Base-by-base conservation (phyloP, 2,797 vertebrate species). In the Amphiprion clarkii region DNA sequence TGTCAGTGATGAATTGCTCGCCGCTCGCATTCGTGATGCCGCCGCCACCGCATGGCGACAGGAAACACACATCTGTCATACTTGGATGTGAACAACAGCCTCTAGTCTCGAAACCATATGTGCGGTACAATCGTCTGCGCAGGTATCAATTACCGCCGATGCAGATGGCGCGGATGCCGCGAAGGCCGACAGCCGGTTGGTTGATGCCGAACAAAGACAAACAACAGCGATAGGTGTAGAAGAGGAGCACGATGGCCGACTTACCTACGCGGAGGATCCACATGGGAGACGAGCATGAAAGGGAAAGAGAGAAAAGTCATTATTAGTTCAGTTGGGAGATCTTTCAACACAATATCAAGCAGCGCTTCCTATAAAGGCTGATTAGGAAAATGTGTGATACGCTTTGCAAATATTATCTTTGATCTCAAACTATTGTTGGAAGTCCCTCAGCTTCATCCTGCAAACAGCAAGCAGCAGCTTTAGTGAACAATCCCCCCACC, bases 261-360 rank as follows among this genome's bases (percentile, higher is more conserved):
- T 93, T 83, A 94, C 93, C 93, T 93, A 39, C 58, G 82, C 5
- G 9, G 87, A 40, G 42, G 71, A 83, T 84, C 76, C 86, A 80
- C 74, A 61, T 1, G 51, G 44, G 62, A 16, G 57, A n/a, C 23
- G 29, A 36, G 67, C 87, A 83, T 89, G 88, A 77, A 84, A 86
- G 6, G 83, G 21, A 88, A n/a, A 81, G 21, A 64, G 54, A 58
- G 66, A 71, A 66, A 78, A 64, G 33, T 2, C 17, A 62, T 42
- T 21, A 74, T 91, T 71, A 88, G 77, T 66, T 84, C 31, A 61
- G 13, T 39, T 33, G 83, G 79, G 40, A 21, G 27, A 49, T 60
- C 29, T 71, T 81, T 76, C 33, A 76, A 67, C 65, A 78, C 5
- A 52, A 31, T 13, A 65, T 71, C 58, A 77, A 76, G 42, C 44